Evolutionary conservation across 53 echinoderm and acorn worm genomes (phyloP).

Genomic region (Hippasteria phrygiana): DNA sequence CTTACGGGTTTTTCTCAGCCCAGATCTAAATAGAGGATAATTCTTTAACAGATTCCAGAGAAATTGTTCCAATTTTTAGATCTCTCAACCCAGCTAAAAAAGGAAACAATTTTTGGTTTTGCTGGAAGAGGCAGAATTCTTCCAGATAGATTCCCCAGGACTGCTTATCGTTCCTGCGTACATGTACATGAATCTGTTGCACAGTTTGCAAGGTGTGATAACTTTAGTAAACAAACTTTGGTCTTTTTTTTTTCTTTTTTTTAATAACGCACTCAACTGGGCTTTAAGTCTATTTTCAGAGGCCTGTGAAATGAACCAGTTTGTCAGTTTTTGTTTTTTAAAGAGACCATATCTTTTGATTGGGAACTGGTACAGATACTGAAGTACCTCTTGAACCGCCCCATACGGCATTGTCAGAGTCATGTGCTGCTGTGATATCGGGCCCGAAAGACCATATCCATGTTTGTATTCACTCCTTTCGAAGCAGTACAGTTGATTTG

Average conservation of each 20-base stretch:
- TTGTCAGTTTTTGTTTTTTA: background rate
- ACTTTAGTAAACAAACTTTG: background rate
- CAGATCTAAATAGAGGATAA: no score
- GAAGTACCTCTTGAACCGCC: conserved; percentile 28
- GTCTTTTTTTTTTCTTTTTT: no score
- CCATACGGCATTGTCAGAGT: conserved; percentile 2
- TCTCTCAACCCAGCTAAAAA: no score
- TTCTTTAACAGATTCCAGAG: no score
- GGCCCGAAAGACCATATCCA: background rate
- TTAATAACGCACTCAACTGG: background rate
- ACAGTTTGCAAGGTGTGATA: no score
- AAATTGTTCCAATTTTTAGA: no score
- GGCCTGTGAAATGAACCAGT: background rate
- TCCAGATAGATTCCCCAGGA: no score
- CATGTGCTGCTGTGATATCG: conserved; percentile 8
- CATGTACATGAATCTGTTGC: no score
- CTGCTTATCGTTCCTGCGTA: no score
- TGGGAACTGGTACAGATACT: conserved; percentile 1
- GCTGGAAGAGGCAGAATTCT: no score
- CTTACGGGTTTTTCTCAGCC: no score
- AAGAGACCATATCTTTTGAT: conserved; percentile 26
- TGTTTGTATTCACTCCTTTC: conserved; percentile 26
- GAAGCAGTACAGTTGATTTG: background rate
- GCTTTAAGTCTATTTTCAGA: conserved; percentile 15
- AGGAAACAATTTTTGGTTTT: no score